A percentile compares a stretch with the other conserved stretches of the same genome.
phyloP scores from a whole-genome alignment of 2,797 vertebrate species.

The Onychomys torridus region DNA sequence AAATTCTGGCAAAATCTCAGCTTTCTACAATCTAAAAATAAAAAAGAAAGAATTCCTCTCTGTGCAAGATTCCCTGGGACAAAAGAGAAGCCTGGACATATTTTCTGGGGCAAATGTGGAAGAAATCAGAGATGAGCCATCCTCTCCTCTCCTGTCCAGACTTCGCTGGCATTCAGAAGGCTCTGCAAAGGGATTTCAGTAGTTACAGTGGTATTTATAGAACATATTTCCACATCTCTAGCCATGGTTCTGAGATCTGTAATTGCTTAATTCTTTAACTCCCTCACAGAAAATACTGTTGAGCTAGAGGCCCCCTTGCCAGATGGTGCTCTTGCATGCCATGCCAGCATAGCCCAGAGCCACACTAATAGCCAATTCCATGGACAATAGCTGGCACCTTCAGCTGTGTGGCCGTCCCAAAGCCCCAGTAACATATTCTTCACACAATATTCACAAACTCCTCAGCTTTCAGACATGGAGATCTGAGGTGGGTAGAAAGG shows the following conservation, averaged over 20 bases:
- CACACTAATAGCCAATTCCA: not conserved
- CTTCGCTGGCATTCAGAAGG: not conserved
- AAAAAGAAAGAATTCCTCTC: not conserved
- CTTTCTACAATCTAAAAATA: constrained; percentile 33
- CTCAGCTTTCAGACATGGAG: not conserved
- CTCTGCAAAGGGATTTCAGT: not conserved
- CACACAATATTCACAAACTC: not conserved
- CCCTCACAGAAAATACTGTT: not conserved
- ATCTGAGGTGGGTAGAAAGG: not conserved
- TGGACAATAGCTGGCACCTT: not conserved
- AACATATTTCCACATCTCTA: not conserved
- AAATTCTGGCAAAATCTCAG: not conserved
- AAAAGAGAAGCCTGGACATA: not conserved
- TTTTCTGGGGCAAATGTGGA: not conserved
- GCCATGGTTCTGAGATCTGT: not conserved
- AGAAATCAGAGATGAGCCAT: not conserved
- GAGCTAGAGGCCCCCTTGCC: not conserved
- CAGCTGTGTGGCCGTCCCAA: not conserved
- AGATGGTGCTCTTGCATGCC: not conserved
- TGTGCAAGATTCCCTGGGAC: not conserved
- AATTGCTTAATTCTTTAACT: constrained; percentile 40
- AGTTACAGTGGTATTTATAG: not conserved
- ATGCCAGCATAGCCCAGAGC: not conserved
- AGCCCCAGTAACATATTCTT: not conserved
- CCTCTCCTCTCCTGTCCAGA: not conserved